These are phyloP conservation scores for Spea bombifrons DNA, from an alignment of 2,113 vertebrate species.

Conservation along the genomic window DNA sequence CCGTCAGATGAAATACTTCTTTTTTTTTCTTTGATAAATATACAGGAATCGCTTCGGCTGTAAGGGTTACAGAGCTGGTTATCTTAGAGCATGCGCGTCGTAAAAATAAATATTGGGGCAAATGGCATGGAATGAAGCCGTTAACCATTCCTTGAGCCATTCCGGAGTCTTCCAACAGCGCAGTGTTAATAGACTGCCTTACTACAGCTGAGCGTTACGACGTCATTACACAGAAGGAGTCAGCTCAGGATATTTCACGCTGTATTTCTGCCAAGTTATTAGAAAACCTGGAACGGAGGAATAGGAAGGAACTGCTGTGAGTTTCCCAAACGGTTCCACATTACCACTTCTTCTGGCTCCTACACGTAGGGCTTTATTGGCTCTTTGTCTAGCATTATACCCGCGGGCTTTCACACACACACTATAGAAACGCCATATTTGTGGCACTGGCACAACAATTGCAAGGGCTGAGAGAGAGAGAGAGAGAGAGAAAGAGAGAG, in stretches of 20 bases:
- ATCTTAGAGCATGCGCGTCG: too few species aligned
- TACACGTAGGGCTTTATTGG: conserved; percentile 9
- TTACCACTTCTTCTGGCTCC: conserved; percentile 24
- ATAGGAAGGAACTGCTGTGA: not conserved
- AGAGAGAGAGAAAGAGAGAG: too few species aligned
- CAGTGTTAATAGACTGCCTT: not conserved
- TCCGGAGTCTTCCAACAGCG: too few species aligned
- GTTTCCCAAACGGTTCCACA: conserved; percentile 11
- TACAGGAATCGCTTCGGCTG: too few species aligned
- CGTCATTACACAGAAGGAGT: not conserved
- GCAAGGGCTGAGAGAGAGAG: not conserved
- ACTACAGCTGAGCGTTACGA: not conserved
- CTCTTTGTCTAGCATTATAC: not conserved
- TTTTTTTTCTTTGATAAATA: too few species aligned
- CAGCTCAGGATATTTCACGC: conserved; percentile 19
- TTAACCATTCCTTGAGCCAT: too few species aligned
- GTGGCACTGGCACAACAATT: conserved; percentile 3
- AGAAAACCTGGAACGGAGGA: conserved; percentile 36
- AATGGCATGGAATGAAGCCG: too few species aligned
- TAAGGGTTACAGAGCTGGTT: too few species aligned
- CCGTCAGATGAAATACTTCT: too few species aligned
- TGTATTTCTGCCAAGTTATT: conserved; percentile 30
- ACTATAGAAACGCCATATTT: conserved; percentile 7
- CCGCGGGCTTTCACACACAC: not conserved
- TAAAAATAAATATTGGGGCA: too few species aligned